Percentiles rank a stretch among this genome's conserved stretches.
Evolutionary conservation across 2,888 invertebrate species (phyloP).

Genomic region (Trachelus iudaicus): DNA sequence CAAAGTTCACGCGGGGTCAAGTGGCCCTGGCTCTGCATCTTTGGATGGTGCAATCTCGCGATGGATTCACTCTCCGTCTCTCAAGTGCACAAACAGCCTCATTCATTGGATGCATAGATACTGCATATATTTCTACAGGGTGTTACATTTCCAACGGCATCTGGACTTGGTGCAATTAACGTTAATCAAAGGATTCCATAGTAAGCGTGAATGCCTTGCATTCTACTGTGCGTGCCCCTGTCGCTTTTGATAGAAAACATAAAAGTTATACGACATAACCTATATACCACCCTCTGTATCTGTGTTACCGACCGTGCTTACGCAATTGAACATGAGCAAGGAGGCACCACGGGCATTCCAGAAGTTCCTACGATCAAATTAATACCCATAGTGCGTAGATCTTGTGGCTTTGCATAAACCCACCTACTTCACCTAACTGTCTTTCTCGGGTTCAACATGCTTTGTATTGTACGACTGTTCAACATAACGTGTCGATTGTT

Average conservation of each 20-base stretch:
- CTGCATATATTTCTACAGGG: not conserved
- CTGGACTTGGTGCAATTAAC: not conserved
- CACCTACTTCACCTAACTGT: slow-evolving; percentile 28
- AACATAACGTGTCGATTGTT: slow-evolving; percentile 18
- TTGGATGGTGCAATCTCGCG: not conserved
- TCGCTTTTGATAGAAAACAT: not conserved
- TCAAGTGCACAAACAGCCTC: not conserved
- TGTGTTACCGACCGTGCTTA: not conserved
- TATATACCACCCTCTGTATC: not conserved
- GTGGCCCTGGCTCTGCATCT: slow-evolving; percentile 21
- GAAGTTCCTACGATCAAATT: slow-evolving; percentile 24
- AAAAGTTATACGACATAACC: not conserved
- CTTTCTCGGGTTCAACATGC: not conserved
- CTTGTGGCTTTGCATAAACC: slow-evolving; percentile 20
- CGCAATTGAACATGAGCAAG: not conserved
- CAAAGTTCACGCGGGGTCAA: slow-evolving; percentile 33
- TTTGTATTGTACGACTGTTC: not conserved
- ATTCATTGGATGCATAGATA: not conserved
- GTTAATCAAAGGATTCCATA: not conserved
- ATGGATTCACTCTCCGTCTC: not conserved
- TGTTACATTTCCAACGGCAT: not conserved
- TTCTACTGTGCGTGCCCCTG: not conserved
- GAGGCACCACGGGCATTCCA: not conserved
- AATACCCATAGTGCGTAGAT: slow-evolving; percentile 33
- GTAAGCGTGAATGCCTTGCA: not conserved